A percentile compares a stretch with the other conserved stretches of the same genome.
Evolutionary conservation across 2,888 invertebrate species (phyloP).

Genomic region (Lordiphosa andalusiaca): DNA sequence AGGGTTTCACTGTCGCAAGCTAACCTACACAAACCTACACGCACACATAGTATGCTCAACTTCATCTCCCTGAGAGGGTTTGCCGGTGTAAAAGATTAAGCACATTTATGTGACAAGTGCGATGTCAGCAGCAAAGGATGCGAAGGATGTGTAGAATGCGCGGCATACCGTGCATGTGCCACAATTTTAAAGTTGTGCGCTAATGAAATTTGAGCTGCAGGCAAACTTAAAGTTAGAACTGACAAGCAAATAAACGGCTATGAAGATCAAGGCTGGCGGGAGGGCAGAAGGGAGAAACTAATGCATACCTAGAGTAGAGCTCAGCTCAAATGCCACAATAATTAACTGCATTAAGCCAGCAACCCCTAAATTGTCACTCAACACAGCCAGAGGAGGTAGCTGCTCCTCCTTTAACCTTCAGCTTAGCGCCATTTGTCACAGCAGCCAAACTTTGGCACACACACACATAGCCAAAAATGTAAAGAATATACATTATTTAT

Average conservation of each 20-base stretch:
- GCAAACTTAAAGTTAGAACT: conserved; percentile 20
- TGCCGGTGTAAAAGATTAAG: conserved; percentile 67
- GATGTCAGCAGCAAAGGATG: conserved; percentile 30
- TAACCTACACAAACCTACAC: not conserved
- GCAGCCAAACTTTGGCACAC: conserved; percentile 26
- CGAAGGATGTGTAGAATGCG: conserved; percentile 2
- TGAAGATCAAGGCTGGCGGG: conserved; percentile 31
- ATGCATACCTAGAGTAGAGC: too few relatives aligned
- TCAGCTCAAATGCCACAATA: too few relatives aligned
- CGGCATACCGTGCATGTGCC: conserved; percentile 57
- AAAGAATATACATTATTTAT: conserved; percentile 7
- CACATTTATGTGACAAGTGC: conserved; percentile 64
- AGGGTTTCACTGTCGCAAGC: conserved; percentile 8
- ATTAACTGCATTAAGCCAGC: too few relatives aligned
- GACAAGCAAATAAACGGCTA: conserved; percentile 19
- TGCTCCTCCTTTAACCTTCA: conserved; percentile 33
- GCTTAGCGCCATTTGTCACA: conserved; percentile 70
- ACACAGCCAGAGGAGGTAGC: too few relatives aligned
- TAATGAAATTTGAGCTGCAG: conserved; percentile 64
- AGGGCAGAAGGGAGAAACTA: not conserved
- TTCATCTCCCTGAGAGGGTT: conserved; percentile 8
- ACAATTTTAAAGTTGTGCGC: conserved; percentile 64
- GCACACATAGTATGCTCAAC: not conserved
- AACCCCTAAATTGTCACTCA: too few relatives aligned
- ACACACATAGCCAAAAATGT: not conserved